A percentile compares a stretch with the other conserved stretches of the same genome.
These are phyloP conservation scores for Lasius fuliginosus DNA, from an alignment of 2,888 invertebrate species.

Conservation along the genomic window DNA sequence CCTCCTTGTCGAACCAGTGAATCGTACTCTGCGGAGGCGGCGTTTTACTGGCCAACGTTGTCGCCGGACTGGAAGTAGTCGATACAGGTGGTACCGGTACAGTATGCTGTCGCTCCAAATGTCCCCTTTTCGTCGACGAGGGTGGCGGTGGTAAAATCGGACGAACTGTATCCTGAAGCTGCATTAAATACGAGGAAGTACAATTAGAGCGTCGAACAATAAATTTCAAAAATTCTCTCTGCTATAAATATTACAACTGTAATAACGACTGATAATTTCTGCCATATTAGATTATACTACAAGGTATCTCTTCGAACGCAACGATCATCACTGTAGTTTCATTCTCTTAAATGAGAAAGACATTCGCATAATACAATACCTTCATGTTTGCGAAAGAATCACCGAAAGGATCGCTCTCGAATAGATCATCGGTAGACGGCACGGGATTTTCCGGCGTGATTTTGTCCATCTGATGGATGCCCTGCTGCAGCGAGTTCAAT, in stretches of 20 bases:
- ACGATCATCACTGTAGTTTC: neutral
- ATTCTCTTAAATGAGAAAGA: constrained; percentile 1
- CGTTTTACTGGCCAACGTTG: constrained; percentile 80
- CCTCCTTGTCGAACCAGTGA: constrained; percentile 87
- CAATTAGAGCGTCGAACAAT: neutral
- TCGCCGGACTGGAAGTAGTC: constrained; percentile 81
- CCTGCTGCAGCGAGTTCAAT: constrained; percentile 94
- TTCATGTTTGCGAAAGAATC: constrained; percentile 90
- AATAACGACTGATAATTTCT: neutral
- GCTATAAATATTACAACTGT: constrained; percentile 18
- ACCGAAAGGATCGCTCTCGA: constrained; percentile 90
- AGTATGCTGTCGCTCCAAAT: constrained; percentile 83
- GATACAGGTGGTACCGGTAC: constrained; percentile 79
- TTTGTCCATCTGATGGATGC: constrained; percentile 95
- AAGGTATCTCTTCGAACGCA: neutral
- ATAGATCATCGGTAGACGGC: constrained; percentile 88
- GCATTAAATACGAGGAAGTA: neutral
- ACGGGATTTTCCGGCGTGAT: constrained; percentile 91
- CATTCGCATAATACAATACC: constrained; percentile 62
- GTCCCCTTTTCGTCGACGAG: constrained; percentile 82
- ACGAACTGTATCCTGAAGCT: constrained; percentile 83
- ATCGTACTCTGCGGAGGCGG: constrained; percentile 82
- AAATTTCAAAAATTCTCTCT: neutral
- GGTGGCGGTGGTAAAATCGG: constrained; percentile 84
- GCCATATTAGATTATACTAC: neutral